A percentile compares a stretch with the other conserved stretches of the same genome.
Evolutionary conservation across 2,797 vertebrate genomes (phyloP).

Genomic region (Pseudochirops cupreus): DNA sequence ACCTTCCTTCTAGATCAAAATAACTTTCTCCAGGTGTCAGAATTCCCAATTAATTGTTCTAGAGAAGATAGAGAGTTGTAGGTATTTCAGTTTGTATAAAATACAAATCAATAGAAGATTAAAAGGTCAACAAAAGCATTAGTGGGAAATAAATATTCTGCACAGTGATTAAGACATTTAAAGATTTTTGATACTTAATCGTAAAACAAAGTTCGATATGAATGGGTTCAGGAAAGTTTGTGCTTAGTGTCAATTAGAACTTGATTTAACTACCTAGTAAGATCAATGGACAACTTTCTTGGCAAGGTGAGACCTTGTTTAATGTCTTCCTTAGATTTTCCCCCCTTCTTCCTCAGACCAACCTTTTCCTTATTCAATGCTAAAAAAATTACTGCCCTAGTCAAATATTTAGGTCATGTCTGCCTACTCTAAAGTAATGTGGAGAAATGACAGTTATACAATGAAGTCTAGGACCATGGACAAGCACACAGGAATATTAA

Average conservation of each 20-base stretch:
- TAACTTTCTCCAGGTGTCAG: neutral
- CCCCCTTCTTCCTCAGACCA: neutral
- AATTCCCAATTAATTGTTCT: neutral
- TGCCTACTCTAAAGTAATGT: neutral
- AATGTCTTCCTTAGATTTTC: neutral
- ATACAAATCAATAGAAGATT: neutral
- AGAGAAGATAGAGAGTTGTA: neutral
- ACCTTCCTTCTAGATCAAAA: neutral
- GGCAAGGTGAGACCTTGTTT: neutral
- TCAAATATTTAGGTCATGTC: neutral
- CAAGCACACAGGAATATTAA: neutral
- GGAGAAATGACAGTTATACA: neutral
- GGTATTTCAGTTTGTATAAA: neutral
- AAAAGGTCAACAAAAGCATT: neutral
- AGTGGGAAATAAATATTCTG: neutral
- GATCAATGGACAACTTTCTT: neutral
- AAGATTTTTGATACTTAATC: neutral
- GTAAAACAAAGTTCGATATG: neutral
- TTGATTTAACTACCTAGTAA: neutral
- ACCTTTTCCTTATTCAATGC: neutral
- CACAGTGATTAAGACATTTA: neutral
- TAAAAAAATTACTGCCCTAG: neutral
- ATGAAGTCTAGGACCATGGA: neutral
- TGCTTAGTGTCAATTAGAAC: neutral
- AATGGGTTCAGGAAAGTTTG: neutral